Base-by-base conservation (phyloP, 2,797 vertebrate genomes). In the Zenarchopterus dispar region DNA sequence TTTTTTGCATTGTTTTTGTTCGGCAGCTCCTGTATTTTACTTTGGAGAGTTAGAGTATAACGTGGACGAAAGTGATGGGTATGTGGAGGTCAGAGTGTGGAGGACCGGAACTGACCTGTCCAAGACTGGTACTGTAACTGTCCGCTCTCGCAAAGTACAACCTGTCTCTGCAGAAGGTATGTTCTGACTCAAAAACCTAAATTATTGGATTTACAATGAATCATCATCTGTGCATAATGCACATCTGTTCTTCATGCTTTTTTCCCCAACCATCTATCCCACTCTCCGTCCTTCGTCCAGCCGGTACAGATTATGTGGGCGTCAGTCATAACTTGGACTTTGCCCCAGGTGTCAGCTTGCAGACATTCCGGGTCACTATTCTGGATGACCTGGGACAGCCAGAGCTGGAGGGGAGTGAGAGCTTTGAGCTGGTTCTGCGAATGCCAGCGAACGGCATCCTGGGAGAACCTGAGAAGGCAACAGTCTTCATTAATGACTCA, bases 271-370 rank as follows among this genome's bases (percentile, higher is more conserved):
- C 43, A 11, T 15, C 50, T 17, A 6, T 22, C 3, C 7, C 4
- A 10, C 43, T 55, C n/a, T 47, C 41, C 41, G 0, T 67, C 18
- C 18, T 26, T 23, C 36, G 39, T 67, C 4, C 23, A 99, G 97
- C 96, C 28, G 95, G 96, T 19, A 43, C 94, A 28, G 97, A 98
- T 82, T 99, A 98, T 1, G 95, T 98, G 56, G 97, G 96, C 45
- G 96, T 98, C 83, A 97, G 97, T 75, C 94, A 89, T 31, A 95
- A 94, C 79, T 87, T 99, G 73, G 96, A 98, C 88, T 99, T 98
- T 71, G 92, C 94, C 5, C 95, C 96, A 0, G 97, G 97, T 33
- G 93, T 98, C 75, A 95, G 88, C 83, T 89, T 95, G 94, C 96
- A 97, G 82, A 94, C 88, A 0, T 88, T 97, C 73, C 93, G 88